Base-by-base conservation (phyloP, 2,888 invertebrate species). In the Itoplectis maculator region DNA sequence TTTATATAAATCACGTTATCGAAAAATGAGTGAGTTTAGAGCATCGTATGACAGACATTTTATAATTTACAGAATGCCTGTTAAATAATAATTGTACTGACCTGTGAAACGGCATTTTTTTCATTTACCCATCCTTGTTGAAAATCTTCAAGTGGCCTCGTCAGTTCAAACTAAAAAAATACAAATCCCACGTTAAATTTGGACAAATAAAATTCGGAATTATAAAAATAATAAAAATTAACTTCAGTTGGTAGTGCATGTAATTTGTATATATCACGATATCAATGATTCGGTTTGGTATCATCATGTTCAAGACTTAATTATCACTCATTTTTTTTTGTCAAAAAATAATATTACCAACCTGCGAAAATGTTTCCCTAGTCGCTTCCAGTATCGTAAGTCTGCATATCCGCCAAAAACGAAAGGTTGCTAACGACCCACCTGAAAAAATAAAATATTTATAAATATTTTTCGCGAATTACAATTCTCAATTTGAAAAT, bases 231-330 rank as follows among this genome's bases (percentile, higher is more conserved):
- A 63, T 29, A 69, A 79, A 37, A 42, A 65, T 40, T n/a, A 5
- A n/a, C 45, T 45, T 45, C 45, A 45, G 45, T 45, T 45, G 45
- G 79, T 83, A 83, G 82, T 79, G 79, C 79, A 80, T 83, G 80
- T 81, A 81, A 74, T 73, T 69, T 72, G 47, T 77, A 63, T 73
- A 77, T 80, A 81, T 83, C 80, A 83, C 54, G 77, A 54, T 45
- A 65, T 83, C 83, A 83, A 72, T 83, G 75, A 79, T 76, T 80
- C 79, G 80, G 82, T 83, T 83, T 66, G 66, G 68, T 75, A 20
- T 82, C 82, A 79, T 82, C 75, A 82, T 66, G 11, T 61, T 59
- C 13, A 13, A 13, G 13, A 13, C n/a, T 54, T 13, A 54, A 54
- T 11, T 9, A 49, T 2, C 49, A 7, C 15, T 49, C 15, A 18